A percentile compares a stretch with the other conserved stretches of the same genome.
Conservation (phyloP, 2,113 vertebrate genomes). For the Nycticorax nycticorax region DNA sequence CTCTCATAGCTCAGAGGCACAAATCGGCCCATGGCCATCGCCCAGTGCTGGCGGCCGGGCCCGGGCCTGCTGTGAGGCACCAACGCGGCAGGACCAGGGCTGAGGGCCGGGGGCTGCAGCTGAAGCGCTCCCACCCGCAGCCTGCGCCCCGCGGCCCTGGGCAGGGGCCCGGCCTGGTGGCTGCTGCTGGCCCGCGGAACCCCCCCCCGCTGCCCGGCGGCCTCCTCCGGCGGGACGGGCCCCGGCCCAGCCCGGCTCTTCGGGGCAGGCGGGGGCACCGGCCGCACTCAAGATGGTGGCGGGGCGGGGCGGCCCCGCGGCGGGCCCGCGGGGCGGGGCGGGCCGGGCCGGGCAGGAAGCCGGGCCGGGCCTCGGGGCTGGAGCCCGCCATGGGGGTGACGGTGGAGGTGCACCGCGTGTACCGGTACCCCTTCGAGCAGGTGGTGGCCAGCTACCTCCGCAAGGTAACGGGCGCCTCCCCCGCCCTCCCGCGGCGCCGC, state of each 20-base stretch:
- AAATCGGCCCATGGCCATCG: neutral
- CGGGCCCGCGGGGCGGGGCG: neutral
- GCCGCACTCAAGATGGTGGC: neutral
- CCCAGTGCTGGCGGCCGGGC: neutral
- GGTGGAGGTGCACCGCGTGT: slow-evolving; percentile 68
- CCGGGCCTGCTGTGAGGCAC: neutral
- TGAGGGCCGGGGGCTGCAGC: neutral
- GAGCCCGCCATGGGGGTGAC: slow-evolving; percentile 64
- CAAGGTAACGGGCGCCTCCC: slow-evolving; percentile 60
- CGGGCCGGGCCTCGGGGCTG: neutral
- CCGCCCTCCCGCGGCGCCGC: neutral
- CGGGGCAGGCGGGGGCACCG: too few species aligned
- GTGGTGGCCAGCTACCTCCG: slow-evolving; percentile 74
- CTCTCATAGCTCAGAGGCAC: rapidly evolving
- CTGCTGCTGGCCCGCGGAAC: neutral
- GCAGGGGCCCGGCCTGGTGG: too few species aligned
- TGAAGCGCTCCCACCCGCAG: neutral
- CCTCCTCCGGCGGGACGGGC: neutral
- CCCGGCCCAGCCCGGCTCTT: neutral
- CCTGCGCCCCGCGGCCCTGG: too few species aligned
- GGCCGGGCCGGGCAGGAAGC: neutral
- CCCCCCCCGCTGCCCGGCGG: too few species aligned
- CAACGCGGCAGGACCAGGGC: neutral
- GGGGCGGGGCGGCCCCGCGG: neutral
- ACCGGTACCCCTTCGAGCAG: slow-evolving; percentile 75